These are phyloP conservation scores for Corythornis cristatus DNA, from an alignment of 2,113 vertebrate genomes.

Conservation along the genomic window DNA sequence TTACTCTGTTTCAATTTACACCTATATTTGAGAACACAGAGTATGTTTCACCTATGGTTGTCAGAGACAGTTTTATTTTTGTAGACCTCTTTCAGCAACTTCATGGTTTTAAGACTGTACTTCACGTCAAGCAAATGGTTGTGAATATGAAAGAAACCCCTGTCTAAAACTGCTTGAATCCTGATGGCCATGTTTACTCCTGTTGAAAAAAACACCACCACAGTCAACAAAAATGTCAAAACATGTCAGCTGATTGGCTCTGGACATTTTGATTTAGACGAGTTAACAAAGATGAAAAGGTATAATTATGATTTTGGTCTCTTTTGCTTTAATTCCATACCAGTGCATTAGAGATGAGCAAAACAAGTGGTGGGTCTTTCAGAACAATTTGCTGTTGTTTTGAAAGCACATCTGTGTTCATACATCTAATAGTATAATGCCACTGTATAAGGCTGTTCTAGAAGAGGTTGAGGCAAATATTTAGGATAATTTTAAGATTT, in stretches of 20 bases:
- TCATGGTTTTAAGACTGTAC: constrained; percentile 56
- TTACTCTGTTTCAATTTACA: constrained; percentile 78
- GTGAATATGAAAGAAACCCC: constrained; percentile 29
- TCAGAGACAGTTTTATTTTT: constrained; percentile 67
- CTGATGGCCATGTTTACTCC: constrained; percentile 23
- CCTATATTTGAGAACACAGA: constrained; percentile 74
- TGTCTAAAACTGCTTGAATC: constrained; percentile 23
- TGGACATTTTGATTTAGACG: neutral
- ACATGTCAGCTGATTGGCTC: neutral
- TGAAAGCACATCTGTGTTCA: neutral
- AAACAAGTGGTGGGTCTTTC: neutral
- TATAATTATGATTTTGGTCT: constrained; percentile 33
- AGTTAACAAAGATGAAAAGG: neutral
- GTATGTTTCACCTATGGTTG: constrained; percentile 56
- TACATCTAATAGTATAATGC: neutral
- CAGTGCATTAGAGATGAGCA: neutral
- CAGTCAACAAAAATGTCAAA: neutral
- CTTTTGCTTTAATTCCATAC: neutral
- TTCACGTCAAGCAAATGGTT: constrained; percentile 4
- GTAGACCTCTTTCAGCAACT: constrained; percentile 39
- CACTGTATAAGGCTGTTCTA: neutral
- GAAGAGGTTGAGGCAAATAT: neutral
- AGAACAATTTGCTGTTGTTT: constrained; percentile 34
- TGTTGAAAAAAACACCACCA: neutral
- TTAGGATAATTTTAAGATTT: neutral